Evolutionary conservation across 2,888 invertebrate genomes (phyloP), one percentile per base, ranked within the genome.

Genomic region (Sesia apiformis): DNA sequence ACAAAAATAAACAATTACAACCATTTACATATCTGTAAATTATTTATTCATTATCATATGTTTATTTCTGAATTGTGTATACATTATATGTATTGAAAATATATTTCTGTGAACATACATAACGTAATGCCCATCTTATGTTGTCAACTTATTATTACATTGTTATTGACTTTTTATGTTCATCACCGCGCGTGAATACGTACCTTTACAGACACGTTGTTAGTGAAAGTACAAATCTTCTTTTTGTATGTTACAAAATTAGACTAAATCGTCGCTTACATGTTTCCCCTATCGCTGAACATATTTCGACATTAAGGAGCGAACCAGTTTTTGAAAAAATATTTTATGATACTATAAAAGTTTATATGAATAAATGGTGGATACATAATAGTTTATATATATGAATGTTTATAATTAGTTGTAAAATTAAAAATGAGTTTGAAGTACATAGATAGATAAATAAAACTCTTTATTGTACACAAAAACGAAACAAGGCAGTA

Each of bases 141-240:
- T 41, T 7, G 41, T 41, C 41, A 41, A 7, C 41, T 41, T 41
- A 7, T 23, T 41, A 7, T 41, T 41, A 41, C 3, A 41, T 41
- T 41, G 5, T 7, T 41, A 41, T 41, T 41, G 5, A 41, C 7
- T 41, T 41, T 41, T 3, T 6, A 41, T 7, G 5, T 41, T 41
- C 5, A 41, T 41, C 7, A 41, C 41, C 8, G 23, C 50, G 8
- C 3, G 39, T 50, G 50, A 38, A 5, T 50, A 38, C 38, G 6
- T 38, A 38, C 38, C 50, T 38, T 6, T 38, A 50, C 50, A 39
- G 38, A 55, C 57, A 53, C 53, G 55, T 57, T 53, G 57, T 57
- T 55, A 55, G 51, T 52, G 55, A 53, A 53, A 52, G 55, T 46
- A 57, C 57, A 57, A 55, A 57, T 57, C 53, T 55, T 54, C 50